phyloP scores from a whole-genome alignment of 2,888 invertebrate genomes.

The Trisateles emortualis region DNA sequence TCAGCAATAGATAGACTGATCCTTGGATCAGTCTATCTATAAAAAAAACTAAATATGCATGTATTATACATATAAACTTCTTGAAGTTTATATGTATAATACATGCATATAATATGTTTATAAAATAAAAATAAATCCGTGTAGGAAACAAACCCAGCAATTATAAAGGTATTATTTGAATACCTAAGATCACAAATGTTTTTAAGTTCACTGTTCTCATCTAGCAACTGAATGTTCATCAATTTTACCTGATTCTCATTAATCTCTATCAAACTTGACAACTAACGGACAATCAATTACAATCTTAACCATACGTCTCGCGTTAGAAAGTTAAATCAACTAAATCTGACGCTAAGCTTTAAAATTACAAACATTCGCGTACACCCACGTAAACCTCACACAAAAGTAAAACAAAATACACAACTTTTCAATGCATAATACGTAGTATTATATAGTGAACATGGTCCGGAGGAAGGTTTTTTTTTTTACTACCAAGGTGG shows the following conservation, averaged over 20 bases:
- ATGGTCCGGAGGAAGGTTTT: no score
- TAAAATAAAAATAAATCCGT: no score
- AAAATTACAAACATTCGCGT: conserved; percentile 21
- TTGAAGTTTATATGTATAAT: no score
- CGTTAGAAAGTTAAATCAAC: conserved; percentile 25
- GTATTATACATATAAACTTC: no score
- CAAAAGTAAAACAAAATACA: conserved; percentile 19
- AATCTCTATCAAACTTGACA: conserved; percentile 9
- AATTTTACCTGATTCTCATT: conserved; percentile 13
- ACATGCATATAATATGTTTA: no score
- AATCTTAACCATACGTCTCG: background rate
- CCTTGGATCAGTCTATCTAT: no score
- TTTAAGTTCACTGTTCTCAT: background rate
- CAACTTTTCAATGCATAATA: conserved; percentile 18
- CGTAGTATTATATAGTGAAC: no score
- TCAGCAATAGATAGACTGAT: no score
- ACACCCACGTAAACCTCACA: conserved; percentile 20
- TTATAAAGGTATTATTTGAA: no score
- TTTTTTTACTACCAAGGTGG: no score
- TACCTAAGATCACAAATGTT: background rate
- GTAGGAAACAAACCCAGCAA: no score
- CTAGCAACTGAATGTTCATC: conserved; percentile 6
- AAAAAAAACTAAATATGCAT: no score
- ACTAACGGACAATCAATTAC: conserved; percentile 11
- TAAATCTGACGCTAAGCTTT: conserved; percentile 19